Conservation (phyloP, 2,888 invertebrate species). For the Lasioglossum leucozonium region DNA sequence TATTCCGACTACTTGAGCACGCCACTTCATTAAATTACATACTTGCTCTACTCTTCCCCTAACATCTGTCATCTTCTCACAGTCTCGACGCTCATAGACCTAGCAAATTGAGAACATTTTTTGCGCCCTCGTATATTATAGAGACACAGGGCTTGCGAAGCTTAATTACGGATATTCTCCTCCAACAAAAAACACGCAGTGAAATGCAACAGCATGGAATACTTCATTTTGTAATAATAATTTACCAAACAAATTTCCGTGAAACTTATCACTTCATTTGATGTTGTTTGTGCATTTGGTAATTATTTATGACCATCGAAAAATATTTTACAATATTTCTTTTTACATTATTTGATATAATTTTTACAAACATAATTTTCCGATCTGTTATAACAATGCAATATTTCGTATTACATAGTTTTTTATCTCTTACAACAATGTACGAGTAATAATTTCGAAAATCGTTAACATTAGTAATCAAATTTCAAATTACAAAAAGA, state of each 20-base stretch:
- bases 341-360: too few species aligned
- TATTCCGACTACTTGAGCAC: neutral
- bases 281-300: neutral
- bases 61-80: constrained; percentile 2
- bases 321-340: too few species aligned
- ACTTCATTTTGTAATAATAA: neutral
- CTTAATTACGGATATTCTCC: neutral
- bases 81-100: neutral
- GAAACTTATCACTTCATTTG: neutral
- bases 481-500: too few species aligned
- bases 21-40: constrained; percentile 23
- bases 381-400: too few species aligned
- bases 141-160: neutral
- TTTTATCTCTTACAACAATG: too few species aligned
- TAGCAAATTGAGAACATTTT: neutral
- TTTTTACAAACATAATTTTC: too few species aligned
- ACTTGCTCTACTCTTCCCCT: neutral
- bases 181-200: neutral
- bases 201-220: too few species aligned
- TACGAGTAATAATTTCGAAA: too few species aligned
- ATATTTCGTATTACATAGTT: too few species aligned
- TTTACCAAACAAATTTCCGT: neutral
- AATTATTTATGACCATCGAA: too few species aligned
- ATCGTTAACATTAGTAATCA: too few species aligned
- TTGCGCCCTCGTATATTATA: neutral